These are phyloP conservation scores for Tetanocera ferruginea DNA, from an alignment of 2,888 invertebrate species.

Conservation along the genomic window DNA sequence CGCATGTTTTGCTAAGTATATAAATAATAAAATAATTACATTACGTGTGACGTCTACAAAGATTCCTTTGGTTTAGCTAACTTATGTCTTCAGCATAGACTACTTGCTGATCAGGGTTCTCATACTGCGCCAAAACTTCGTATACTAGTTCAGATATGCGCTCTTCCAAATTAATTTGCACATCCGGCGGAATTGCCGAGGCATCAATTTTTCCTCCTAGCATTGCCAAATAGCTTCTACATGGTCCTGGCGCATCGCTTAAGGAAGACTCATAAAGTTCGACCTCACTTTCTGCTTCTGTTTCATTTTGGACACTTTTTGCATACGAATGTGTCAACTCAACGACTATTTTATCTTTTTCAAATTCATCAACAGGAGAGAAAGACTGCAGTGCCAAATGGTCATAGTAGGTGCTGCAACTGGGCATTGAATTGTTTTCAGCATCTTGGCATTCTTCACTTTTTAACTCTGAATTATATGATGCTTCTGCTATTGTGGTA, in stretches of 20 bases:
- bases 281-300: not conserved
- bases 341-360: conserved; percentile 1
- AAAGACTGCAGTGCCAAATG: not conserved
- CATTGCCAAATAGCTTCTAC: conserved; percentile 3
- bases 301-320: not conserved
- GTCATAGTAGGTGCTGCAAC: not conserved
- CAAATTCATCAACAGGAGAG: not conserved
- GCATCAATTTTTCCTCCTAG: conserved; percentile 20
- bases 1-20: no score
- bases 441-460: not conserved
- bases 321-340: conserved; percentile 20
- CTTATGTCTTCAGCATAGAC: not conserved
- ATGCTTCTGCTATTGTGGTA: not conserved
- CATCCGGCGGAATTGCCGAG: not conserved
- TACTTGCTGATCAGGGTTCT: not conserved
- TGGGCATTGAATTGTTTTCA: not conserved
- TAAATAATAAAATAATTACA: no score
- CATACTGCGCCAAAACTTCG: conserved; percentile 3
- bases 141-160: conserved; percentile 1
- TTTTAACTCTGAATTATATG: not conserved
- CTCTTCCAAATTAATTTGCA: conserved; percentile 11
- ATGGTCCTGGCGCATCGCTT: not conserved
- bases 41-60: no score
- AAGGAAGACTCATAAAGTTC: not conserved
- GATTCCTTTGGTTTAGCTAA: no score